A percentile compares a stretch with the other conserved stretches of the same genome.
phyloP scores from a whole-genome alignment of 2,888 invertebrate genomes.

The Hydropsyche betteni region DNA sequence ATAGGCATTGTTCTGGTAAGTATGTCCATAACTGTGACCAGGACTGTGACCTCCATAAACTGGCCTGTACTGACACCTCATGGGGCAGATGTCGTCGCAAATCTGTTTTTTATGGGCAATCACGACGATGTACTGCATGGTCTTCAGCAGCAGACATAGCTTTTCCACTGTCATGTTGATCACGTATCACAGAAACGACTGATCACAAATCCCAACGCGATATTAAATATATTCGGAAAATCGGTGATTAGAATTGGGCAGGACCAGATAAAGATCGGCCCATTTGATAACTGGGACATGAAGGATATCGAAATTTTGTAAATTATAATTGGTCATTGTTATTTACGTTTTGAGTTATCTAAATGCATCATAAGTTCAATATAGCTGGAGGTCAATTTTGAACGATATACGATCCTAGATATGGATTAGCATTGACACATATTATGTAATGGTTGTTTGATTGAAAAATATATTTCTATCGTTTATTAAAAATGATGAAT shows the following conservation, averaged over 20 bases:
- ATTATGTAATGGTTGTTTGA: no score
- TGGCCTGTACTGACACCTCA: conserved; percentile 36
- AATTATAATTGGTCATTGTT: neutral
- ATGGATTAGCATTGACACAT: conserved; percentile 11
- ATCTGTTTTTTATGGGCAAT: conserved; percentile 47
- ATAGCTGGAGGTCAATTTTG: neutral
- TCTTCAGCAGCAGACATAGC: conserved; percentile 48
- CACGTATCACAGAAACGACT: neutral
- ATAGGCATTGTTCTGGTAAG: conserved; percentile 30
- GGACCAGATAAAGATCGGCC: conserved; percentile 2
- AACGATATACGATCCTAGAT: neutral
- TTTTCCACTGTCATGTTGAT: conserved; percentile 47
- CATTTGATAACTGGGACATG: conserved; percentile 11
- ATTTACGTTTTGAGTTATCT: no score
- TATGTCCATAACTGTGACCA: conserved; percentile 30
- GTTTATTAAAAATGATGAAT: no score
- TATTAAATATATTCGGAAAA: conserved; percentile 1
- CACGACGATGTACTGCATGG: conserved; percentile 50
- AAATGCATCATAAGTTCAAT: neutral
- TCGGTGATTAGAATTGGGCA: neutral
- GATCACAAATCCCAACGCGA: neutral
- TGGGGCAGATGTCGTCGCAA: conserved; percentile 49
- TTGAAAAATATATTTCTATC: no score
- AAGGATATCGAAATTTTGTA: neutral
- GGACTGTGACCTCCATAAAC: conserved; percentile 23